These are phyloP conservation scores for Gopherus evgoodei DNA, from an alignment of 2,113 vertebrate genomes.

Conservation along the genomic window DNA sequence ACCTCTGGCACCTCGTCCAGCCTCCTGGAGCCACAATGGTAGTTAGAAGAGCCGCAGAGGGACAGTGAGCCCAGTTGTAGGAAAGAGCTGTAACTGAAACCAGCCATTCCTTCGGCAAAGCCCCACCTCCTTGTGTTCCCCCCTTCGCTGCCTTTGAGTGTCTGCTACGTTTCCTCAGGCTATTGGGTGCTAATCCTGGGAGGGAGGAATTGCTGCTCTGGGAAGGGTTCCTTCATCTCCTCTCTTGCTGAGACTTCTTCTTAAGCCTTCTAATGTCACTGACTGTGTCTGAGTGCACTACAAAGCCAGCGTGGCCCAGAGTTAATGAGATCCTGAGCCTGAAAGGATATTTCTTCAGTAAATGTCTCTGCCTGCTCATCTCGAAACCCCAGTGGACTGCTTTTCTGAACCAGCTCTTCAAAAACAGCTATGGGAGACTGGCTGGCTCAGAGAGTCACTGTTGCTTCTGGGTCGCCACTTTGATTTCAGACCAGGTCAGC, in stretches of 20 bases:
- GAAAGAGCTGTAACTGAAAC: neutral
- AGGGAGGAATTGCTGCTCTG: neutral
- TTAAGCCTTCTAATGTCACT: neutral
- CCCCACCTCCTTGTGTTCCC: neutral
- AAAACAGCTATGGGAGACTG: neutral
- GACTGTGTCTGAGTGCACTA: neutral
- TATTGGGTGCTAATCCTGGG: neutral
- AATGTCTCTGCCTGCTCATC: neutral
- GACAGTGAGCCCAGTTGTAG: neutral
- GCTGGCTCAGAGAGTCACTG: neutral
- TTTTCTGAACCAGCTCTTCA: neutral
- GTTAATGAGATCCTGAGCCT: neutral
- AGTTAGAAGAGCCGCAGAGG: neutral
- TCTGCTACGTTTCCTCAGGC: neutral
- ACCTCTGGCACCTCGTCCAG: neutral
- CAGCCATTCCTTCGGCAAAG: neutral
- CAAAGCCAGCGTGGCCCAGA: neutral
- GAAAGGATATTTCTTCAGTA: neutral
- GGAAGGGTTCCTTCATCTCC: neutral
- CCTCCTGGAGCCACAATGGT: neutral
- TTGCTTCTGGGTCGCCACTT: neutral
- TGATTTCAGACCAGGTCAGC: neutral
- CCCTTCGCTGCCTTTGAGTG: neutral
- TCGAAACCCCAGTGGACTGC: neutral
- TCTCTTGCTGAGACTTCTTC: neutral